Percentiles rank a stretch among this genome's conserved stretches.
phyloP scores from a whole-genome alignment of 2,888 invertebrate genomes.

The Dicycla oo region DNA sequence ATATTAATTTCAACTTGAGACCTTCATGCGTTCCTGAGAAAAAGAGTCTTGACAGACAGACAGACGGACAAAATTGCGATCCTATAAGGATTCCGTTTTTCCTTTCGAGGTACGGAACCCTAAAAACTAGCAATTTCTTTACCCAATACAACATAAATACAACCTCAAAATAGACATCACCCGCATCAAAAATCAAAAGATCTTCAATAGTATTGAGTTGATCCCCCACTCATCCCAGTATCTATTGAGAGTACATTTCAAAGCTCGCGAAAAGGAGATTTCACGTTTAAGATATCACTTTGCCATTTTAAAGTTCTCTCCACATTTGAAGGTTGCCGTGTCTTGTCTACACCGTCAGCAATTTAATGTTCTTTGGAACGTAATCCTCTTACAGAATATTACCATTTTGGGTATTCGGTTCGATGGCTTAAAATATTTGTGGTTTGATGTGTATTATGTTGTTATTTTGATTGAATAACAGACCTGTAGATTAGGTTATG shows the following conservation, averaged over 20 bases:
- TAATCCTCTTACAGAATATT: conserved; percentile 54
- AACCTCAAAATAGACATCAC: conserved; percentile 7
- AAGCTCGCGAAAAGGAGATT: conserved; percentile 35
- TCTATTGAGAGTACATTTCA: conserved; percentile 35
- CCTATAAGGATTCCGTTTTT: too few species aligned
- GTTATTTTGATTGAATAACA: conserved; percentile 36
- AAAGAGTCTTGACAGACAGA: too few species aligned
- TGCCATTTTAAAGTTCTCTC: conserved; percentile 39
- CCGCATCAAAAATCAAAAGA: conserved; percentile 25
- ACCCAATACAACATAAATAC: not conserved
- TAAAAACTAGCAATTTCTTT: not conserved
- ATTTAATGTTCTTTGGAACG: conserved; percentile 59
- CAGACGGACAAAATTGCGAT: too few species aligned
- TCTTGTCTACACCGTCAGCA: conserved; percentile 26
- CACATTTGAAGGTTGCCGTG: conserved; percentile 10
- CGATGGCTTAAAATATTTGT: conserved; percentile 32
- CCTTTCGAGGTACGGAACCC: too few species aligned
- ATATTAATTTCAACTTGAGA: too few species aligned
- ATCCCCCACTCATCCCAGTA: conserved; percentile 45
- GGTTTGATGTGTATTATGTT: conserved; percentile 27
- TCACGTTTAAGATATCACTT: conserved; percentile 23
- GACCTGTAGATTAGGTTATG: not conserved
- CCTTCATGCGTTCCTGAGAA: too few species aligned
- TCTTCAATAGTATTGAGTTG: conserved; percentile 29
- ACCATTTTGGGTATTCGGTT: conserved; percentile 25